Conservation (phyloP, 2,113 vertebrate species). For the Opisthocomus hoazin region DNA sequence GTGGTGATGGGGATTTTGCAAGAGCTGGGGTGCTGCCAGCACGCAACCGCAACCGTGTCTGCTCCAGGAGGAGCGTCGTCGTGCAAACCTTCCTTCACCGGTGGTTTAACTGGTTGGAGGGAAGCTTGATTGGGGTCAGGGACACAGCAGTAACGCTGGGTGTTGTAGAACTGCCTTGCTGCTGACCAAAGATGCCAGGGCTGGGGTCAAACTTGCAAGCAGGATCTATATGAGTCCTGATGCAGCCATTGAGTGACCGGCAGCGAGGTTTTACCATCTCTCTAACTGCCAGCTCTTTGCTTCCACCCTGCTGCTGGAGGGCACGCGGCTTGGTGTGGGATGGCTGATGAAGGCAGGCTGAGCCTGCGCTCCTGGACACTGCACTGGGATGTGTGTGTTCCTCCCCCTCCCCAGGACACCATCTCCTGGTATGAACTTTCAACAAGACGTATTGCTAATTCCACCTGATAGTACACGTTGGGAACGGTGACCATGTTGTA, state of each 20-base stretch:
- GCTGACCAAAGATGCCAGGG: background rate
- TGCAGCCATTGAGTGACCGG: fast-evolving
- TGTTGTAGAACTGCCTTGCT: background rate
- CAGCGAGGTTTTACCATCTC: background rate
- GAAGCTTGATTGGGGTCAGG: background rate
- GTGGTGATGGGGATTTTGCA: background rate
- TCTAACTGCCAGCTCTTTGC: background rate
- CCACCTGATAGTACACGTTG: fast-evolving
- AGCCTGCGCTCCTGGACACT: background rate
- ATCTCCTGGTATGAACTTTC: background rate
- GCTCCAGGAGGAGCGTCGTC: background rate
- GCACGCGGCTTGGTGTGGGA: background rate
- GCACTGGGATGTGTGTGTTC: fast-evolving
- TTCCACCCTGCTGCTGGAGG: background rate
- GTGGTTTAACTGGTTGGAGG: background rate
- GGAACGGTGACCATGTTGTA: background rate
- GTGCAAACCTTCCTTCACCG: fast-evolving
- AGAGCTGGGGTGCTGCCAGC: background rate
- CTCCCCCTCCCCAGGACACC: background rate
- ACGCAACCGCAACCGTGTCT: fast-evolving
- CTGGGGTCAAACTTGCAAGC: background rate
- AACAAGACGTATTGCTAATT: background rate
- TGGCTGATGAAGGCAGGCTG: background rate
- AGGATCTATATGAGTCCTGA: fast-evolving
- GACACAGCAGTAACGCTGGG: fast-evolving